A percentile compares a stretch with the other conserved stretches of the same genome.
Evolutionary conservation across 2,797 vertebrate genomes (phyloP).

Genomic region (Premnoplex brunnescens): DNA sequence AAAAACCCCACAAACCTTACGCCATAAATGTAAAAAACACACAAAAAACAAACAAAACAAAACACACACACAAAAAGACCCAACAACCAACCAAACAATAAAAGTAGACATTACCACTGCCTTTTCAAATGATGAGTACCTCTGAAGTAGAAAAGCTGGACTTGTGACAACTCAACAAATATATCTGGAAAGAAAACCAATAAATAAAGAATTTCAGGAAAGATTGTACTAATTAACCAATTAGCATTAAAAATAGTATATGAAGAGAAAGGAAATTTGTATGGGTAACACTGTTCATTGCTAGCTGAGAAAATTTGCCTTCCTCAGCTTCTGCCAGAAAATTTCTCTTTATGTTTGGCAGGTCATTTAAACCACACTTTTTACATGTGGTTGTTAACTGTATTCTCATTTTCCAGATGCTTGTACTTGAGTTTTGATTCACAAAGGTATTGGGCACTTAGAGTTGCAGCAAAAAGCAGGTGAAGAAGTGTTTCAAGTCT

Average conservation of each 20-base stretch:
- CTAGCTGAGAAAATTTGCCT: not conserved
- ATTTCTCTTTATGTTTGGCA: not conserved
- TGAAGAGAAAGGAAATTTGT: not conserved
- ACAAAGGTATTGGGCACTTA: not conserved
- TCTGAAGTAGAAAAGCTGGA: not conserved
- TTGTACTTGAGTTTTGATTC: not conserved
- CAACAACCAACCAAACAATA: not conserved
- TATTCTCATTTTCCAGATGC: not conserved
- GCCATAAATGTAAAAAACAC: not conserved
- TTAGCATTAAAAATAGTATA: not conserved
- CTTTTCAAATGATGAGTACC: not conserved
- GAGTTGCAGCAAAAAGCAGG: not conserved
- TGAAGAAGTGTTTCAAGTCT: not conserved
- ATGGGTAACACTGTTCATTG: not conserved
- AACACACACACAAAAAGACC: no score
- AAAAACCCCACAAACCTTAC: not conserved
- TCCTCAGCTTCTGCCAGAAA: not conserved
- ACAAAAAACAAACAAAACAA: no score
- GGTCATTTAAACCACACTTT: not conserved
- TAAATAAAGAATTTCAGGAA: not conserved
- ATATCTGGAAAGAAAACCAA: not conserved
- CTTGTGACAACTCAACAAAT: not conserved
- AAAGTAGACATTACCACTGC: not conserved
- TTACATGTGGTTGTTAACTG: not conserved
- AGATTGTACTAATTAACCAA: not conserved